Conservation (phyloP, 2,113 vertebrate genomes). For the Apodemus speciosus region DNA sequence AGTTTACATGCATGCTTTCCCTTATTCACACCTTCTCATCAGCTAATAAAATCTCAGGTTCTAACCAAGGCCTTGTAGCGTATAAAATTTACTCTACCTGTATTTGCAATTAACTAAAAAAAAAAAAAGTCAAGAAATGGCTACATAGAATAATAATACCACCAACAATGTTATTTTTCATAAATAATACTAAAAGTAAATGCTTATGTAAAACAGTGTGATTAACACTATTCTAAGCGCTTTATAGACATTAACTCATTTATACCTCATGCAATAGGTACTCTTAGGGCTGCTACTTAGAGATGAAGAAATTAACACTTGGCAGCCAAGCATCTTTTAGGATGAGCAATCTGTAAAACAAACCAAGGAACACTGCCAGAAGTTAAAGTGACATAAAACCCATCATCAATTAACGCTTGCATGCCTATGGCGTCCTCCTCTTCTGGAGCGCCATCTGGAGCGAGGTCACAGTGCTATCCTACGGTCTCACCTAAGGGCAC, state of each 20-base stretch:
- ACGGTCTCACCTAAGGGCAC: neutral
- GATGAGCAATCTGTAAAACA: slow-evolving; percentile 12
- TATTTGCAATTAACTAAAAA: neutral
- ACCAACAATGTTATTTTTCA: neutral
- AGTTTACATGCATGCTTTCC: neutral
- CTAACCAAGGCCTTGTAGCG: neutral
- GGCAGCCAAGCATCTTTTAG: neutral
- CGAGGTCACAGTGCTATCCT: slow-evolving; percentile 30
- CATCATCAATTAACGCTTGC: slow-evolving; percentile 31
- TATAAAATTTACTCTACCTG: neutral
- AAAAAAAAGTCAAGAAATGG: neutral
- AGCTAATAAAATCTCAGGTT: slow-evolving; percentile 14
- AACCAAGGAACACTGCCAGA: slow-evolving; percentile 27
- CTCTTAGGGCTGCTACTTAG: neutral
- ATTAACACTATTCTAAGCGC: neutral
- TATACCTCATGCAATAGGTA: neutral
- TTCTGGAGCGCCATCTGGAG: neutral
- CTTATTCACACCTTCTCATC: neutral
- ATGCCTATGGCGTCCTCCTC: neutral
- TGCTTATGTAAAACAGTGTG: neutral
- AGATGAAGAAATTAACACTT: slow-evolving; percentile 24
- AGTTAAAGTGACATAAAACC: slow-evolving; percentile 34
- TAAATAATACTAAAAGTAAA: slow-evolving; percentile 39
- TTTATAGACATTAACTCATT: neutral
- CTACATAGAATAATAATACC: neutral